Percentiles rank a stretch among this genome's conserved stretches.
phyloP scores from a whole-genome alignment of 2,113 vertebrate genomes.

The Neodon shergylaensis region DNA sequence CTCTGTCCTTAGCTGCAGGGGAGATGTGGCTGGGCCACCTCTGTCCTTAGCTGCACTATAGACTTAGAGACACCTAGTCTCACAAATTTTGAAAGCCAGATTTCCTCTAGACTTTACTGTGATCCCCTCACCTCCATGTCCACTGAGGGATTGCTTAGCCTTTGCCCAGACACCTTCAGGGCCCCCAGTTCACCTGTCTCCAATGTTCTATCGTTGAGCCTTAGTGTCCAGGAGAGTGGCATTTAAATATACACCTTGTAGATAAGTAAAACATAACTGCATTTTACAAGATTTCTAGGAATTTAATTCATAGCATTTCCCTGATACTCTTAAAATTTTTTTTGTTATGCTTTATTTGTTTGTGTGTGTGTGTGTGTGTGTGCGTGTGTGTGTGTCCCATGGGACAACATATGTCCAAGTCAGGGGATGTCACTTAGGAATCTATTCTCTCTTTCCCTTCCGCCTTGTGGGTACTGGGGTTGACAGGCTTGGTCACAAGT shows the following conservation, averaged over 20 bases:
- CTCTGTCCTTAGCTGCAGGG: not conserved
- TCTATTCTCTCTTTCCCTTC: not conserved
- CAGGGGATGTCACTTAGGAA: not conserved
- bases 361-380: not conserved
- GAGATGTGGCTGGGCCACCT: not conserved
- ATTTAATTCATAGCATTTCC: not conserved
- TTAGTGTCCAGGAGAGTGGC: not conserved
- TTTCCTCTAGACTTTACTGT: not conserved
- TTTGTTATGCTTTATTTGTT: not conserved
- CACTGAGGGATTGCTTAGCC: not conserved
- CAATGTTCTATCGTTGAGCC: fast-evolving
- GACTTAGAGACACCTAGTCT: not conserved
- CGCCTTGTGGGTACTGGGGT: not conserved
- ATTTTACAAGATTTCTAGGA: not conserved
- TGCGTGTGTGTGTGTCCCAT: not conserved
- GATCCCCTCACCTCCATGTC: not conserved
- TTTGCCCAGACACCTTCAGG: not conserved
- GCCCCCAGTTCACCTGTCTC: not conserved
- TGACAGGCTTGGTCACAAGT: not conserved
- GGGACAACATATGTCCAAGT: not conserved
- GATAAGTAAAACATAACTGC: not conserved
- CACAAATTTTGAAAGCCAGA: not conserved
- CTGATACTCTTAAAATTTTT: not conserved
- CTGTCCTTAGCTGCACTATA: not conserved
- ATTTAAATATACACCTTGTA: not conserved